phyloP scores from a whole-genome alignment of 2,888 invertebrate species.

The Miltochrista miniata region DNA sequence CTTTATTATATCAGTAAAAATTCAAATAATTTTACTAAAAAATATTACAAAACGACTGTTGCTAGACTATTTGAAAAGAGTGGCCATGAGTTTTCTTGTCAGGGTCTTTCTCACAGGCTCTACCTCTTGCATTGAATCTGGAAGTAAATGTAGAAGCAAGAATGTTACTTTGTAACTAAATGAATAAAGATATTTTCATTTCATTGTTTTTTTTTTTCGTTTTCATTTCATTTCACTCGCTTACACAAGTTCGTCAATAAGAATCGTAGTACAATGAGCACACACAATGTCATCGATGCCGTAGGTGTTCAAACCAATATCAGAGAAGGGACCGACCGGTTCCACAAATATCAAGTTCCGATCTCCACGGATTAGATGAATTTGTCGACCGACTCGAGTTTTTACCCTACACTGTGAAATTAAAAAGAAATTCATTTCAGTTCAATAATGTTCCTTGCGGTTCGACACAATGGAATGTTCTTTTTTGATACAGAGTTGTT shows the following conservation, averaged over 20 bases:
- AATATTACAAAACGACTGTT: too few species aligned
- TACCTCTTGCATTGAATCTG: too few species aligned
- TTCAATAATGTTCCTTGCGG: slow-evolving; percentile 5
- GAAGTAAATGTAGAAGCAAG: too few species aligned
- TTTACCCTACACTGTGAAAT: slow-evolving; percentile 31
- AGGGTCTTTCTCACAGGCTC: too few species aligned
- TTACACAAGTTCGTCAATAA: slow-evolving; percentile 12
- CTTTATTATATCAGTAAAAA: too few species aligned
- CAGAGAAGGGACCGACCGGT: slow-evolving; percentile 45
- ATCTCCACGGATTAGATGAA: slow-evolving; percentile 30
- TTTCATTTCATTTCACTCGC: too few species aligned
- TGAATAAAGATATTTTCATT: too few species aligned
- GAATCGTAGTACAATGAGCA: slow-evolving; percentile 30
- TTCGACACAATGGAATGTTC: slow-evolving; percentile 2
- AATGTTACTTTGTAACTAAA: too few species aligned
- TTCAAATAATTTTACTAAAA: too few species aligned
- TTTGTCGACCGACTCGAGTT: slow-evolving; percentile 23
- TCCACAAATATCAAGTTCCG: slow-evolving; percentile 35
- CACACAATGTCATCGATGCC: slow-evolving; percentile 24
- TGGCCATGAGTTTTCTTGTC: too few species aligned
- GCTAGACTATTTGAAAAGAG: too few species aligned
- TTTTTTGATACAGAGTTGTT: slow-evolving; percentile 1
- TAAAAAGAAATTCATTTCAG: slow-evolving; percentile 28
- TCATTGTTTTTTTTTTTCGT: too few species aligned
- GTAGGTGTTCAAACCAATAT: slow-evolving; percentile 45